phyloP scores from a whole-genome alignment of 2,113 vertebrate species.

The Tringa solitaria region DNA sequence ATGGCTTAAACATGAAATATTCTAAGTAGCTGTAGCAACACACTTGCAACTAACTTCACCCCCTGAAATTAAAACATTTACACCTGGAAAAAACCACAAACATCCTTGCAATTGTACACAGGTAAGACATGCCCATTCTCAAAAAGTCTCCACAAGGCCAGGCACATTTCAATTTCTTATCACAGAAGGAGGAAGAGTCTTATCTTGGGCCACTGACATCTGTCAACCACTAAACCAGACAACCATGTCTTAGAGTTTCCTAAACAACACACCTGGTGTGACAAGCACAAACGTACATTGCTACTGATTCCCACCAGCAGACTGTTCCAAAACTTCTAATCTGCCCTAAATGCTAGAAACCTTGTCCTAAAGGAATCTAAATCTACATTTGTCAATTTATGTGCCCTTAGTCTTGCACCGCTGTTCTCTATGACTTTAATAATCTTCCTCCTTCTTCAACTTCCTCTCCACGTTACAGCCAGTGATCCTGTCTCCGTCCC shows the following conservation, averaged over 20 bases:
- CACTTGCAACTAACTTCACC: not conserved
- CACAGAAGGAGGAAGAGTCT: not conserved
- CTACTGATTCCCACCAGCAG: not conserved
- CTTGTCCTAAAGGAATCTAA: not conserved
- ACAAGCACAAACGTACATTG: not conserved
- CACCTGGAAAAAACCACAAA: not conserved
- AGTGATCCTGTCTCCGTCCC: too few relatives aligned
- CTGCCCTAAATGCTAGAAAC: not conserved
- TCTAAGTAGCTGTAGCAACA: not conserved
- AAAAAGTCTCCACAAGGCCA: not conserved
- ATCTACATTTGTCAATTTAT: not conserved
- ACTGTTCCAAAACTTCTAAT: not conserved
- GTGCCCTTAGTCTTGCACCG: not conserved
- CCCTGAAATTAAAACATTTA: not conserved
- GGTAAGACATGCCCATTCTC: not conserved
- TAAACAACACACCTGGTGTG: accelerated
- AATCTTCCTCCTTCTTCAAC: not conserved
- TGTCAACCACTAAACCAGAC: not conserved
- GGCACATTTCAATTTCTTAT: not conserved
- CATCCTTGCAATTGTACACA: not conserved
- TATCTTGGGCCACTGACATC: not conserved
- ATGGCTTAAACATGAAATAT: not conserved
- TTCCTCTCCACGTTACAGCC: not conserved
- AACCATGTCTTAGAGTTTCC: not conserved
- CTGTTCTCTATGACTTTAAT: too few relatives aligned